Conservation (phyloP, 35 echinoderm and acorn worm species). For the Apostichopus japonicus region DNA sequence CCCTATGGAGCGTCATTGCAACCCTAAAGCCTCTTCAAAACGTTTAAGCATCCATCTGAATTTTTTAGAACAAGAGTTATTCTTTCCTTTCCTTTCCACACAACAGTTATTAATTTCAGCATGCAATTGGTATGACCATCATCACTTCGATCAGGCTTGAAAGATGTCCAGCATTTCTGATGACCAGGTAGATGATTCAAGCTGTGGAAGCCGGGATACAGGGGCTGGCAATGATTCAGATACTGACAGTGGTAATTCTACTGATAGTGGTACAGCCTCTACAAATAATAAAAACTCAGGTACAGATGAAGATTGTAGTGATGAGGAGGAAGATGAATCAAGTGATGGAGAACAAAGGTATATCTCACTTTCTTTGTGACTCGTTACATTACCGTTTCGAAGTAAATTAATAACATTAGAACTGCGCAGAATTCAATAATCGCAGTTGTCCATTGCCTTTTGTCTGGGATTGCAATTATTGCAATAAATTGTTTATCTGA, state of each 20-base stretch:
- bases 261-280: slow-evolving; percentile 63
- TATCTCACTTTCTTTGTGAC: not conserved
- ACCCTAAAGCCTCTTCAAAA: no score
- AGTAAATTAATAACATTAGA: no score
- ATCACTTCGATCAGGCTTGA: not conserved
- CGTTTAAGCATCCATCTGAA: no score
- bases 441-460: no score
- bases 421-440: no score
- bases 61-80: no score
- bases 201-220: slow-evolving; percentile 72
- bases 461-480: no score
- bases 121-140: not conserved
- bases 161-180: slow-evolving; percentile 70
- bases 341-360: slow-evolving; percentile 59
- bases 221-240: slow-evolving; percentile 68
- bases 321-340: slow-evolving; percentile 59
- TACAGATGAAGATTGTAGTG: slow-evolving; percentile 46
- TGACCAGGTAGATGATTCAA: slow-evolving; percentile 74
- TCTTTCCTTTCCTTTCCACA: not conserved
- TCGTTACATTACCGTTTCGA: no score
- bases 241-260: slow-evolving; percentile 83
- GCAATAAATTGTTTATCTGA: no score
- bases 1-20: no score
- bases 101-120: not conserved
- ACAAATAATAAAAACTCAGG: slow-evolving; percentile 32